Base-by-base conservation (phyloP, 2,113 vertebrate species). In the Melospiza georgiana region DNA sequence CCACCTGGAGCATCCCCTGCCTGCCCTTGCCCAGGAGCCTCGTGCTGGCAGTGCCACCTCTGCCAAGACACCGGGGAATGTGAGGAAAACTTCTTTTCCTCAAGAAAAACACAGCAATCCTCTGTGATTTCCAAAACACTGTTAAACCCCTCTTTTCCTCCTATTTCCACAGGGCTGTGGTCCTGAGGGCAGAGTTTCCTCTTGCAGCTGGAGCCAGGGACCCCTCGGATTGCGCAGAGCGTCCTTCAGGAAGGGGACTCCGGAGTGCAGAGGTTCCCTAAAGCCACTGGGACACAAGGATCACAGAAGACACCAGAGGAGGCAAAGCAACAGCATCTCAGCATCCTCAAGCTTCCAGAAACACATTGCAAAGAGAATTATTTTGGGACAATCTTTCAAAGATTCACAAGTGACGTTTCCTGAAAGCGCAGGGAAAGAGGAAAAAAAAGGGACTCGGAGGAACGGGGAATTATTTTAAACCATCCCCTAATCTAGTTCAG, bases 401-500 rank as follows among this genome's bases (percentile, higher is more conserved):
- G 68, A 76, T 80, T 83, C 51, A 22, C 57, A 46, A 35, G 57
- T 7, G 84, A 75, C 14, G 1, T 39, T 89, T 75, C 75, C 30
- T 35, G 89, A 93, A 73, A 94, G 58, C 74, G 35, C 51, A 31
- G 25, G 52, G 37, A 15, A 15, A 49, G 44, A 23, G 31, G 3
- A 31, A 51, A 13, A 51, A 48, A 51, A 21, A 28, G 57, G 30
- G 92, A 84, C 91, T 73, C 25, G 5, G 31, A 88, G 88, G 58
- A 58, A 87, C 3, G 28, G 22, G 68, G 61, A 62, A 86, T 85
- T 28, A 87, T 71, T 93, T 86, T 49, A 91, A 96, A 86, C 51
- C 66, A 89, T 61, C 82, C 80, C 73, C 65, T 96, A 90, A 93
- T 78, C 84, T 93, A 95, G 79, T 81, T 87, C 48, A 89, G 92